Conservation (phyloP, 2,113 vertebrate species). For the Nematolebias whitei region DNA sequence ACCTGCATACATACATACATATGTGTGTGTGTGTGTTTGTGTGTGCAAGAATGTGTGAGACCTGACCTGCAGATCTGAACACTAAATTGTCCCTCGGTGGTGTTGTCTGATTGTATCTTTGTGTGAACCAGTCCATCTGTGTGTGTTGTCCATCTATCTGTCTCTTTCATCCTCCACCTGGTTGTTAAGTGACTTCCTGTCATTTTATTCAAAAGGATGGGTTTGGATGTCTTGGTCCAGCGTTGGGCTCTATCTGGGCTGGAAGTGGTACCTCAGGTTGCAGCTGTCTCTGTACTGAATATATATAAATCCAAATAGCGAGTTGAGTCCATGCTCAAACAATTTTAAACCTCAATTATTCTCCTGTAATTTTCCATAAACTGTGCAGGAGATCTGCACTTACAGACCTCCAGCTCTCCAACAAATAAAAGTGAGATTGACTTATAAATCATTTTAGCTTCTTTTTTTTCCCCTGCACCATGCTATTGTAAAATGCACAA, state of each 20-base stretch:
- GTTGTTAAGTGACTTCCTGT: conserved; percentile 43
- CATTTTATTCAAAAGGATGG: conserved; percentile 22
- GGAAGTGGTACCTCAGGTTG: conserved; percentile 10
- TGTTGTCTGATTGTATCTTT: conserved; percentile 14
- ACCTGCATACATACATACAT: conserved; percentile 27
- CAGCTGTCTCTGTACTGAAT: conserved; percentile 26
- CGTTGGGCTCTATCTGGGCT: conserved; percentile 8
- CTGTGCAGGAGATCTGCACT: background rate
- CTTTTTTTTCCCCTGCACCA: conserved; percentile 1
- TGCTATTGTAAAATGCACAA: conserved; percentile 21
- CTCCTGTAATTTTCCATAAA: background rate
- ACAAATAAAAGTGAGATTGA: background rate
- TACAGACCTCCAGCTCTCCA: background rate
- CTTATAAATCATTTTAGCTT: background rate
- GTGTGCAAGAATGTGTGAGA: conserved; percentile 16
- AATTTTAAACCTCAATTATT: background rate
- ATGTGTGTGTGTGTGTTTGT: conserved; percentile 4
- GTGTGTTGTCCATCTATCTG: conserved; percentile 35
- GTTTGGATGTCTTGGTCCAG: conserved; percentile 20
- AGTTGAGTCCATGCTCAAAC: conserved; percentile 6
- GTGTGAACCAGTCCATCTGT: conserved; percentile 39
- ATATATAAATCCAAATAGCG: background rate
- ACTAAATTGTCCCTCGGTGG: conserved; percentile 30
- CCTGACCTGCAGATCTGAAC: too few species aligned
- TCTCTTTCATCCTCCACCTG: conserved; percentile 31